Conservation (phyloP, 2,797 vertebrate genomes). For the Lacerta agilis region DNA sequence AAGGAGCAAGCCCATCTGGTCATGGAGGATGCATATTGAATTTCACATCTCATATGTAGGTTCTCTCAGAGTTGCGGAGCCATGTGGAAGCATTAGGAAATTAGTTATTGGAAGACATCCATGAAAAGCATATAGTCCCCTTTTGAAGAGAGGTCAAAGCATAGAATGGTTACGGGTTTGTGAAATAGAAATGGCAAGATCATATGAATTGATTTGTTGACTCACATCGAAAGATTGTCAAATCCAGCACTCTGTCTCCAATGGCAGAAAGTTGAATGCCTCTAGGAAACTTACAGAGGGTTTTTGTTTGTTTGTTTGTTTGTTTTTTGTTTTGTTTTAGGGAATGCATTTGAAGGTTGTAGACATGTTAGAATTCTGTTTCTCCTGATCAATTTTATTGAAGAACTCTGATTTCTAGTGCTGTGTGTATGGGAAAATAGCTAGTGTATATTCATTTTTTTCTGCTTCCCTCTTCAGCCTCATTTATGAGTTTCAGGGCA, state of each 20-base stretch:
- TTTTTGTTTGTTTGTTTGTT: no score
- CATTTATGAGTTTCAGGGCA: neutral
- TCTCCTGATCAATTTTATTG: neutral
- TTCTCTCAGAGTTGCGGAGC: conserved; percentile 41
- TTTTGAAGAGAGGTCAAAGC: conserved; percentile 25
- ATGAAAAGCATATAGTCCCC: conserved; percentile 24
- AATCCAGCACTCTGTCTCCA: neutral
- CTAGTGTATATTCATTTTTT: neutral
- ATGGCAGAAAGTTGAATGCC: neutral
- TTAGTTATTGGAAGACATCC: conserved; percentile 29
- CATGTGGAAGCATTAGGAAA: conserved; percentile 59
- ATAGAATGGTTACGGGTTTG: neutral
- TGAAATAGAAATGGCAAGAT: neutral
- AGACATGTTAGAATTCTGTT: neutral
- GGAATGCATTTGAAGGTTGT: neutral
- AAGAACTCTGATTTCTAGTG: neutral
- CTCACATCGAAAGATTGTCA: neutral
- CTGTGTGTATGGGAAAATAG: neutral
- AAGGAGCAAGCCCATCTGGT: conserved; percentile 24
- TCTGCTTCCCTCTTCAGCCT: neutral
- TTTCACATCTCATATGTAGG: neutral
- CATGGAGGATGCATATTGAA: conserved; percentile 39
- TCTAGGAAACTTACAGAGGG: neutral
- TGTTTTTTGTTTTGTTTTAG: neutral
- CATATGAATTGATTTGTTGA: neutral